These are phyloP conservation scores for Cichlasoma orientale DNA, from an alignment of 2,797 vertebrate genomes.

Conservation along the genomic window DNA sequence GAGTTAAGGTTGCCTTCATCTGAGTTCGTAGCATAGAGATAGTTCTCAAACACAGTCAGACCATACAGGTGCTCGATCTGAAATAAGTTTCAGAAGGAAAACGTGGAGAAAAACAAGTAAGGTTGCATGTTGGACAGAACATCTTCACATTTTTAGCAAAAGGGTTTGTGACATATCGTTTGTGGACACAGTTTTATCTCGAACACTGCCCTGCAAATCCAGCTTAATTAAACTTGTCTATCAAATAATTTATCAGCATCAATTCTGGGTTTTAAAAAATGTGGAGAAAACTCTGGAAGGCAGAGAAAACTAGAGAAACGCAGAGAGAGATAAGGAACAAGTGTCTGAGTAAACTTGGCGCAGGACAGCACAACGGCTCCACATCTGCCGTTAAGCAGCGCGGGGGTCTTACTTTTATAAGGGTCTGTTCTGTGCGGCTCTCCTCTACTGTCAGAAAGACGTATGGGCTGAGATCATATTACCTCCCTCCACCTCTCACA, in stretches of 20 bases:
- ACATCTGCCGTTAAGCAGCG: constrained; percentile 35
- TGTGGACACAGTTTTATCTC: constrained; percentile 12
- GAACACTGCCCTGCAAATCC: constrained; percentile 4
- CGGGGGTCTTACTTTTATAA: constrained; percentile 50
- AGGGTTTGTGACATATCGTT: not conserved
- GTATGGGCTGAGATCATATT: constrained; percentile 51
- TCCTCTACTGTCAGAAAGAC: constrained; percentile 62
- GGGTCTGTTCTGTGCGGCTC: constrained; percentile 38
- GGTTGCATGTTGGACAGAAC: not conserved
- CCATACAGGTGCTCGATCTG: constrained; percentile 96
- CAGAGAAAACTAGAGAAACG: constrained; percentile 6
- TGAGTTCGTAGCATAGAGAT: constrained; percentile 96
- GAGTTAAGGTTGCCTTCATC: constrained; percentile 95
- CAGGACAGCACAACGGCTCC: not conserved
- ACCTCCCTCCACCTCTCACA: constrained; percentile 8
- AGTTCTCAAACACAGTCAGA: constrained; percentile 97
- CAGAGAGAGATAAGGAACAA: constrained; percentile 7
- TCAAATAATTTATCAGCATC: constrained; percentile 10
- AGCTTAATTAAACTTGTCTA: not conserved
- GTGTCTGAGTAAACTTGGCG: constrained; percentile 50
- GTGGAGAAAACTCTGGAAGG: not conserved
- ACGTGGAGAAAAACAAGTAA: not conserved
- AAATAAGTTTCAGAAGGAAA: not conserved
- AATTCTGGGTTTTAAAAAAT: constrained; percentile 17
- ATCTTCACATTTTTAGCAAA: not conserved